These are phyloP conservation scores for Cebus imitator DNA, from an alignment of 2,113 vertebrate genomes.

Conservation along the genomic window DNA sequence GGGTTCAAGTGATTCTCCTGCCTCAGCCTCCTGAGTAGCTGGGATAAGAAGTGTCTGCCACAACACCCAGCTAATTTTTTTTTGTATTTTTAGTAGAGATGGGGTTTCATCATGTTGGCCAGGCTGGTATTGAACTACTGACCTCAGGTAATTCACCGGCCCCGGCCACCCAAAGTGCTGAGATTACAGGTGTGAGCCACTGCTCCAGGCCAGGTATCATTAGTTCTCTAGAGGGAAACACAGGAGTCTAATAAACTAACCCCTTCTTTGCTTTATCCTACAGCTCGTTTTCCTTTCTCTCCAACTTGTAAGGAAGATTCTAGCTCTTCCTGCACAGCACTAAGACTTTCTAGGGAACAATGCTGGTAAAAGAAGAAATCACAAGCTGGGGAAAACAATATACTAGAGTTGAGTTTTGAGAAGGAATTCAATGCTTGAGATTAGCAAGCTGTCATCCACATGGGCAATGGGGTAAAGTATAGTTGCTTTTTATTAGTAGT, in stretches of 20 bases:
- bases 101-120: too few relatives aligned
- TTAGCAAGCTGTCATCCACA: neutral
- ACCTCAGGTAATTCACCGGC: too few relatives aligned
- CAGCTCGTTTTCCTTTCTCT: neutral
- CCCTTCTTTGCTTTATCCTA: neutral
- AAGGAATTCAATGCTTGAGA: neutral
- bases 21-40: too few relatives aligned
- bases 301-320: neutral
- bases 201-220: too few relatives aligned
- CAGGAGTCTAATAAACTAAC: neutral
- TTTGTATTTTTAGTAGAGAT: too few relatives aligned
- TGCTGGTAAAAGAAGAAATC: neutral
- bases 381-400: neutral
- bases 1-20: too few relatives aligned
- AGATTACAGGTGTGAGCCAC: too few relatives aligned
- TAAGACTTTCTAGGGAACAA: neutral
- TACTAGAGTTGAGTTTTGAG: neutral
- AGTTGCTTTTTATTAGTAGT: neutral
- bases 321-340: neutral
- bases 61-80: rapidly evolving
- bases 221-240: neutral
- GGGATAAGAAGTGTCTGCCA: too few relatives aligned
- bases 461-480: neutral
- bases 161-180: too few relatives aligned
- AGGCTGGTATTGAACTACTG: too few relatives aligned